Percentiles rank a stretch among this genome's conserved stretches.
Conservation (phyloP, 37 sponge, comb jelly and placozoan species). For the Cladorhizidae sp. region DNA sequence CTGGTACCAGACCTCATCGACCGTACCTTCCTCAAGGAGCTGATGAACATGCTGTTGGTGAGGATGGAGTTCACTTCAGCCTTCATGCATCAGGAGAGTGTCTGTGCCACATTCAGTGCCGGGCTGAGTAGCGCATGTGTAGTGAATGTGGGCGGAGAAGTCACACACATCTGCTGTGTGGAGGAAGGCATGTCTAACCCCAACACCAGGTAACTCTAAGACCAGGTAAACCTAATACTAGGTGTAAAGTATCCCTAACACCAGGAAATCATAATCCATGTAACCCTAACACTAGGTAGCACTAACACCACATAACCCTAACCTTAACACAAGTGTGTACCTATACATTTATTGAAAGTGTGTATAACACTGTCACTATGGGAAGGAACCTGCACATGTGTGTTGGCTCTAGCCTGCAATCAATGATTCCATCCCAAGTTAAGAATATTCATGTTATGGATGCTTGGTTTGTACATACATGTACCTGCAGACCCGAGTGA, state of each 20-base stretch:
- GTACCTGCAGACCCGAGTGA: no score
- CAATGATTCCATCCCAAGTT: no score
- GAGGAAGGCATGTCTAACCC: slow-evolving; percentile 94
- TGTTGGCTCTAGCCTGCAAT: no score
- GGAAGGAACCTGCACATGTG: no score
- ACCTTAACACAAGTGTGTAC: no score
- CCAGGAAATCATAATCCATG: no score
- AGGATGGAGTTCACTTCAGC: slow-evolving; percentile 79
- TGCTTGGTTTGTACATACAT: no score
- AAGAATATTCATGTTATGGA: no score
- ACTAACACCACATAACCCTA: no score
- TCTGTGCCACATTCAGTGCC: slow-evolving; percentile 92
- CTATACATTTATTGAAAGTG: no score
- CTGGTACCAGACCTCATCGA: slow-evolving; percentile 74
- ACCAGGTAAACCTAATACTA: background rate
- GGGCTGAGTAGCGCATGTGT: slow-evolving; percentile 89
- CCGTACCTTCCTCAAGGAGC: slow-evolving; percentile 52
- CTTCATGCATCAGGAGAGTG: slow-evolving; percentile 86
- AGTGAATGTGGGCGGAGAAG: slow-evolving; percentile 91
- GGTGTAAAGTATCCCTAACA: background rate
- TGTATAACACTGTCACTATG: no score
- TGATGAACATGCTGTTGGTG: slow-evolving; percentile 70
- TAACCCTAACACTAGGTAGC: no score
- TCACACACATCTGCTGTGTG: slow-evolving; percentile 82
- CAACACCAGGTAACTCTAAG: slow-evolving; percentile 66